Evolutionary conservation across 2,888 invertebrate genomes (phyloP), one percentile per base, ranked within the genome.

Genomic region (Corbicula japonica): DNA sequence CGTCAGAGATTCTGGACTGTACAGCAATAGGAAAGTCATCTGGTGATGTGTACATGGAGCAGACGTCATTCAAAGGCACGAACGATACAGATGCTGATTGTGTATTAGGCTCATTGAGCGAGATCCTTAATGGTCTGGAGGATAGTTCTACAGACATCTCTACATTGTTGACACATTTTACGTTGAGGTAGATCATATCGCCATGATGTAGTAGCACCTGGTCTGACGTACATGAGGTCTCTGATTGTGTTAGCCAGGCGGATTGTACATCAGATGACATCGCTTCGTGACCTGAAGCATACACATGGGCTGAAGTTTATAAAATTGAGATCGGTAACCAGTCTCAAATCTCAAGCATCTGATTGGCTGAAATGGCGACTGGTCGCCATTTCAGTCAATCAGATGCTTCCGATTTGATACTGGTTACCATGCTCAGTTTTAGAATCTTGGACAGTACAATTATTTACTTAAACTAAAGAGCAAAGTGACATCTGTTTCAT

Each of bases 31-130:
- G 26, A 15, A 32, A 26, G 6, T n/a, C n/a, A 5, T 44, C 21
- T 10, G 18, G 18, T 18, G 46, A 62, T 3, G 30, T 44, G 26
- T 62, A 30, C 30, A 32, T 1, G 1, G 46, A 28, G 15, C 44
- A 62, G 15, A 26, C 26, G 41, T 46, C 26, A 46, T 46, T 62
- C 26, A 62, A 41, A n/a, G 62, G 46, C n/a, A 62, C 32, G 30
- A 62, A 44, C 15, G n/a, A 30, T 8, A 46, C 62, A 18, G 15
- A 28, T 18, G 62, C 62, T 1, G 41, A 28, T 5, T 26, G 21
- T 12, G 28, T 62, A 28, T 28, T 32, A n/a, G 62, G 30, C 12
- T 23, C 23, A 28, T 46, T n/a, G 15, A 62, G 28, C 3, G 30
- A 46, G 1, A 62, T 32, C 4, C 26, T 41, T 12, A 62, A 5